Conservation (phyloP, 1,140 invertebrate genomes). For the Eubasilissa regina region DNA sequence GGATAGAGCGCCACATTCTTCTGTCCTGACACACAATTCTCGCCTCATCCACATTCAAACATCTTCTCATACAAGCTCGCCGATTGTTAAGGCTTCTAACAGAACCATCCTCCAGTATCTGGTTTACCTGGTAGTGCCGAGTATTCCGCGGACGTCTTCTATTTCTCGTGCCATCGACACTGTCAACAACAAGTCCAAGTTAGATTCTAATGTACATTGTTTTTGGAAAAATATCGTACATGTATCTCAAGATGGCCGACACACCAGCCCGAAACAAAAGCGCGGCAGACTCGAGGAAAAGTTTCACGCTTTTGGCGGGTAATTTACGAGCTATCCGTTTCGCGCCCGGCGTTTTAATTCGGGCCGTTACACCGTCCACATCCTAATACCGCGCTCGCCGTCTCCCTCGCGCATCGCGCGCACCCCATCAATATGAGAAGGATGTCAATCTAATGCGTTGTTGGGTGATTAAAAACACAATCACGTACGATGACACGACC, state of each 20-base stretch:
- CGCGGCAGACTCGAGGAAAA: slow-evolving; percentile 22
- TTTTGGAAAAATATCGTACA: background rate
- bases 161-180: too few species aligned
- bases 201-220: too few species aligned
- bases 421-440: background rate
- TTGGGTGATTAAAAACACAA: background rate
- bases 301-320: slow-evolving; percentile 35
- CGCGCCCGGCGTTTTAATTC: slow-evolving; percentile 46
- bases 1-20: too few species aligned
- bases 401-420: background rate
- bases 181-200: too few species aligned
- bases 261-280: background rate
- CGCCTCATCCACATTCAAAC: too few species aligned
- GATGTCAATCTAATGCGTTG: slow-evolving; percentile 9
- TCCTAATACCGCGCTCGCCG: slow-evolving; percentile 1
- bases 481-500: too few species aligned
- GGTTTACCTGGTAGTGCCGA: too few species aligned
- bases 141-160: too few species aligned
- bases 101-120: too few species aligned
- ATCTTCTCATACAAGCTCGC: too few species aligned
- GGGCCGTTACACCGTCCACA: slow-evolving; percentile 19
- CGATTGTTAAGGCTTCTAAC: too few species aligned
- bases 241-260: background rate
- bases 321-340: slow-evolving; percentile 42
- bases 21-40: too few species aligned